phyloP scores from a whole-genome alignment of 2,797 vertebrate species.

The Megaceryle alcyon region DNA sequence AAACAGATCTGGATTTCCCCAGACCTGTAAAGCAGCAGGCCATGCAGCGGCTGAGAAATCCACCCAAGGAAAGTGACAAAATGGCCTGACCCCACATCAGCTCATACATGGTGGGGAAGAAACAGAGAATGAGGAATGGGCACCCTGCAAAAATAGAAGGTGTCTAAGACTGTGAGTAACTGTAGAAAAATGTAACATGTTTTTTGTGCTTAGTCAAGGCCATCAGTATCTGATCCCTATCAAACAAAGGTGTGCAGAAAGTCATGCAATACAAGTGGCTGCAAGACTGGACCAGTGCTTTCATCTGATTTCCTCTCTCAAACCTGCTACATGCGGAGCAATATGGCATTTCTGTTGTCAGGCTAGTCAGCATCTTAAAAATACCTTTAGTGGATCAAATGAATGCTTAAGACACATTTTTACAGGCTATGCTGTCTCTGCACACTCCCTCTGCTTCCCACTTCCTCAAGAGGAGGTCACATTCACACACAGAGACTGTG shows the following conservation, averaged over 20 bases:
- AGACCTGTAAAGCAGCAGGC: background rate
- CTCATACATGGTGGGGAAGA: fast-evolving
- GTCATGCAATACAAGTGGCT: background rate
- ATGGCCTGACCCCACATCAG: background rate
- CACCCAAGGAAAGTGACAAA: background rate
- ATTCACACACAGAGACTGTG: background rate
- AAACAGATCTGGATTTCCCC: background rate
- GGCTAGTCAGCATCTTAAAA: background rate
- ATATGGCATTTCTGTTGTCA: background rate
- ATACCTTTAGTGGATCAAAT: background rate
- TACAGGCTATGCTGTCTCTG: background rate
- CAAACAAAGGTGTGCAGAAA: background rate
- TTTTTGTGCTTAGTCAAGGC: background rate
- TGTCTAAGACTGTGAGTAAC: background rate
- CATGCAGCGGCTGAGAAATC: background rate
- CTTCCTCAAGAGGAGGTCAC: background rate
- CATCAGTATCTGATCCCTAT: background rate
- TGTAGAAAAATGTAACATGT: background rate
- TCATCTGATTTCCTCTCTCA: background rate
- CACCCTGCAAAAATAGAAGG: background rate
- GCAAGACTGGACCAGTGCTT: background rate
- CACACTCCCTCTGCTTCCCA: background rate
- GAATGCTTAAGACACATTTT: background rate
- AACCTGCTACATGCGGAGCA: background rate
- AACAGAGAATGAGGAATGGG: background rate